Conservation (phyloP, 1,140 invertebrate species). For the Bombus superbus region DNA sequence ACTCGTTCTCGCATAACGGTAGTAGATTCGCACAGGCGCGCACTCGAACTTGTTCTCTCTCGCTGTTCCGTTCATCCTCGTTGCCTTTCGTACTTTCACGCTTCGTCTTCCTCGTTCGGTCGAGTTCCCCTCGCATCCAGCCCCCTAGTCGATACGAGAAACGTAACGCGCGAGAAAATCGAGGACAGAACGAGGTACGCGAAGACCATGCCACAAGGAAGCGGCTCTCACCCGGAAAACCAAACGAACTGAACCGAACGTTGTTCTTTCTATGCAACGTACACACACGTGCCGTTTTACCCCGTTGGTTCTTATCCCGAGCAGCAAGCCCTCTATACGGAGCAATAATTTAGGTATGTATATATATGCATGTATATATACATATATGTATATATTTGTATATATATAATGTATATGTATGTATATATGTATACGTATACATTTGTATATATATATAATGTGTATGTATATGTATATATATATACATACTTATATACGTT, state of each 20-base stretch:
- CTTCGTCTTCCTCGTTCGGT: not conserved
- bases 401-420: constrained; percentile 34
- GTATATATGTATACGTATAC: constrained; percentile 44
- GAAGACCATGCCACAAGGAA: not conserved
- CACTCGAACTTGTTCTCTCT: not conserved
- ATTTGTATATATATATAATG: constrained; percentile 34
- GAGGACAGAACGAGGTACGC: constrained; percentile 10
- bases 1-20: not conserved
- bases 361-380: not conserved
- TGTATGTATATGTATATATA: constrained; percentile 37
- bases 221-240: not conserved
- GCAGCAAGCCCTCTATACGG: constrained; percentile 40
- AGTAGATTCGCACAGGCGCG: not conserved
- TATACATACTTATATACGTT: constrained; percentile 42
- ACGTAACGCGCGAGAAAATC: constrained; percentile 2
- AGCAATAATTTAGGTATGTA: constrained; percentile 50
- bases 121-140: not conserved
- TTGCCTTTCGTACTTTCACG: not conserved
- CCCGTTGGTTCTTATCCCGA: not conserved
- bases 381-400: constrained; percentile 26
- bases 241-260: not conserved
- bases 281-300: too few relatives aligned
- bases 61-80: not conserved
- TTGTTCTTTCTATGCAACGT: not conserved
- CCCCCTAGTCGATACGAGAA: not conserved